Evolutionary conservation across 2,113 vertebrate genomes (phyloP), one percentile per base, ranked within the genome.

Genomic region (Hippocampus comes): DNA sequence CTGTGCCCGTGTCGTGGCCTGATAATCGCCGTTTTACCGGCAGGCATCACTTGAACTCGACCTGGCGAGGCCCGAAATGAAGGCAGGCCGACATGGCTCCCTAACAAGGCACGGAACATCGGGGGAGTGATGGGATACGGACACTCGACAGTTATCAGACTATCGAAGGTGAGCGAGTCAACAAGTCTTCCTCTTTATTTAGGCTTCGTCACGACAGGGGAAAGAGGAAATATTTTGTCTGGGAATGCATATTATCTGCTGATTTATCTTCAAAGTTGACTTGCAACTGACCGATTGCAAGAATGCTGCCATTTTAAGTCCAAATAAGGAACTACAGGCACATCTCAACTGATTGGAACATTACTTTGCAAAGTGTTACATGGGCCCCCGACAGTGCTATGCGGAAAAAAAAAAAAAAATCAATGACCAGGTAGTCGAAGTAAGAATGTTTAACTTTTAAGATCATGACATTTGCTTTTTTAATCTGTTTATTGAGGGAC

Each of bases 1-100:
- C 63, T 63, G 53, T 74, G 66, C 86, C 85, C 82, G 76, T 71
- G 68, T 84, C 83, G 78, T 41, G 25, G 74, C 23, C 84, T 86
- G 90, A 88, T 90, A 87, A 78, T 80, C 68, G 41, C 34, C 51
- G 78, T 78, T 84, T 88, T 84, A 89, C 81, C 63, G 70, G 80
- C 83, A 90, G 85, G 53, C 83, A 73, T 74, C 79, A 80, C 86
- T 83, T 78, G 78, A 83, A 81, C 90, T 89, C 15, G 60, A 41
- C 59, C 25, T 9, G 41, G 78, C 56, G 66, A 73, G 53, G 76
- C 21, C 82, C 76, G 78, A 77, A 87, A 82, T 8, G 23, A 85
- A 83, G 71, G 76, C 64, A 38, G 49, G 56, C 74, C 63, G 81
- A 78, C 67, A 77, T 60, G 7, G 55, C 61, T 81, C 63, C 80